A percentile compares a stretch with the other conserved stretches of the same genome.
Evolutionary conservation across 92 coral and sea anemone species (phyloP).

Genomic region (Epizoanthus stellaris): DNA sequence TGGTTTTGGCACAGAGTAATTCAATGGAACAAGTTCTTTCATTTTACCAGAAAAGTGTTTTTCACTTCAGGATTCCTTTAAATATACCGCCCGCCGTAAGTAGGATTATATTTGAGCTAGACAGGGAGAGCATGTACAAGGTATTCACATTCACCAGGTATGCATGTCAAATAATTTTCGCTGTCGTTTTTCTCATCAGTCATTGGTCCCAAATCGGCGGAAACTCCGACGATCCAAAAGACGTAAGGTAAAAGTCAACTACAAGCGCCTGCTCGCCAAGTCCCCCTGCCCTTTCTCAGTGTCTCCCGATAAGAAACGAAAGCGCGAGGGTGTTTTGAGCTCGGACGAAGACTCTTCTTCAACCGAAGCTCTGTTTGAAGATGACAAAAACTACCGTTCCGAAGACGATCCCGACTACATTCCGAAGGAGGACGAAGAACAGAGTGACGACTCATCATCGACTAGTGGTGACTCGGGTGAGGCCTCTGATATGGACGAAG

Average conservation of each 20-base stretch:
- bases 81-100: no score
- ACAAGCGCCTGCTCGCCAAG: conserved; percentile 33
- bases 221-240: conserved; percentile 49
- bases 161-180: not conserved
- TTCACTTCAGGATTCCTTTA: no score
- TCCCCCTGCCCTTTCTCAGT: conserved; percentile 50
- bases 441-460: conserved; percentile 5
- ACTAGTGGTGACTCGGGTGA: conserved; percentile 14
- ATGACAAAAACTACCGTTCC: conserved; percentile 68
- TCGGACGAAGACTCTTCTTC: conserved; percentile 49
- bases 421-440: conserved; percentile 67
- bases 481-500: conserved; percentile 33
- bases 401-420: conserved; percentile 91
- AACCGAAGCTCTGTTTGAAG: conserved; percentile 63
- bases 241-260: conserved; percentile 36
- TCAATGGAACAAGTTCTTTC: no score
- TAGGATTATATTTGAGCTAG: no score
- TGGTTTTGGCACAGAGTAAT: no score
- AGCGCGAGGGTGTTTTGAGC: conserved; percentile 65
- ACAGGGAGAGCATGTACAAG: no score
- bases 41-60: no score
- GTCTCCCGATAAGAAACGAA: conserved; percentile 83
- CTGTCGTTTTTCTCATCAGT: conserved; percentile 8
- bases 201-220: conserved; percentile 22
- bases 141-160: no score